These are phyloP conservation scores for Aleiodes testaceus DNA, from an alignment of 2,888 invertebrate species.

Conservation along the genomic window DNA sequence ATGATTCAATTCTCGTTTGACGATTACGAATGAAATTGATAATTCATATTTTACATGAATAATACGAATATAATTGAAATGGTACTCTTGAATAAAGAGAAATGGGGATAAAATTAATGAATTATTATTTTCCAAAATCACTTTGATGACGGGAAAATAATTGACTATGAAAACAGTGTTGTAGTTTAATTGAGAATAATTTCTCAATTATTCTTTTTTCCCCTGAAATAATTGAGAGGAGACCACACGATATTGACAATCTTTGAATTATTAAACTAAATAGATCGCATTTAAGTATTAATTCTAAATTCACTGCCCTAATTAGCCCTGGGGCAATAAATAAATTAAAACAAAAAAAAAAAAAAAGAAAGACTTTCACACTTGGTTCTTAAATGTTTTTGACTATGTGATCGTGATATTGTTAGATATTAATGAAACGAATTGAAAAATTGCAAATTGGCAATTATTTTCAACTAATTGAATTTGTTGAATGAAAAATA, in stretches of 20 bases:
- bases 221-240: neutral
- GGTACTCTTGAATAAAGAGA: neutral
- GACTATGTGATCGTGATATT: constrained; percentile 14
- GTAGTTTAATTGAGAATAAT: no score
- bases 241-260: constrained; percentile 68
- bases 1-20: constrained; percentile 17
- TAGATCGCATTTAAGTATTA: constrained; percentile 54
- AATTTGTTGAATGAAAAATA: constrained; percentile 4
- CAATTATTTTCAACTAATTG: constrained; percentile 10
- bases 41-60: no score
- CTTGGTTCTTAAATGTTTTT: constrained; percentile 11
- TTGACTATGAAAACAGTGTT: no score
- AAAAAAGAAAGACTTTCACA: neutral
- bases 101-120: neutral
- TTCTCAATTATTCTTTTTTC: no score
- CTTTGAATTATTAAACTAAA: constrained; percentile 53
- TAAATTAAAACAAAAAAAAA: neutral
- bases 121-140: neutral
- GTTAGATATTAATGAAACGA: neutral
- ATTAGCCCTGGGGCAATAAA: constrained; percentile 4
- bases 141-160: neutral
- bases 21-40: constrained; percentile 1
- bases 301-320: constrained; percentile 33
- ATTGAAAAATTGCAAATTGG: constrained; percentile 18
- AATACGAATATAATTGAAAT: no score